These are phyloP conservation scores for Pholis gunnellus DNA, from an alignment of 2,113 vertebrate genomes.

Conservation along the genomic window DNA sequence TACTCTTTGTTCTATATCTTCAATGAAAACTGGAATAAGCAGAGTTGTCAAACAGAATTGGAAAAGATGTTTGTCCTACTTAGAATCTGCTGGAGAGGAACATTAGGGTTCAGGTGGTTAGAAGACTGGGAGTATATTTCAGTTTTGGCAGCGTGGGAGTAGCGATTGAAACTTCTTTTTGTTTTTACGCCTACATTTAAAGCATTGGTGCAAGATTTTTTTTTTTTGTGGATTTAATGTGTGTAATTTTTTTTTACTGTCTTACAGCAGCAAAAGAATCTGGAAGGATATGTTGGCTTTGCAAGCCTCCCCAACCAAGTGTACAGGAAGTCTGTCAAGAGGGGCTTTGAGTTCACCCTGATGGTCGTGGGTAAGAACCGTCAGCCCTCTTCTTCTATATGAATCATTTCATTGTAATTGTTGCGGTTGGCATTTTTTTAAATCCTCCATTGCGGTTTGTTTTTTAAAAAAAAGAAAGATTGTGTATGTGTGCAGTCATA, in stretches of 20 bases:
- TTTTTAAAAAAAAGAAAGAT: constrained; percentile 19
- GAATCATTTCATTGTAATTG: constrained; percentile 67
- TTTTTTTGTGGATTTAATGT: constrained; percentile 20
- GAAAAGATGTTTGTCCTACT: not conserved
- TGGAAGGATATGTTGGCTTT: constrained; percentile 99
- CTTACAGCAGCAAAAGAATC: constrained; percentile 96
- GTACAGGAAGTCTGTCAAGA: constrained; percentile 98
- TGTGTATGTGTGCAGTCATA: constrained; percentile 10
- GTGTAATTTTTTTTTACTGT: constrained; percentile 34
- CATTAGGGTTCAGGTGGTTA: not conserved
- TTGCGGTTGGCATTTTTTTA: constrained; percentile 51
- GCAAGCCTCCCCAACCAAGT: constrained; percentile 99
- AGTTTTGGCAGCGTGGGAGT: not conserved
- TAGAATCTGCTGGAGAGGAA: not conserved
- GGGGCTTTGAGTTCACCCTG: constrained; percentile 98
- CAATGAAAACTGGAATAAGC: not conserved
- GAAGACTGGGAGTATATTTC: not conserved
- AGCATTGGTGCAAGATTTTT: not conserved
- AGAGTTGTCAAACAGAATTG: not conserved
- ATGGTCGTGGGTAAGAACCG: constrained; percentile 97
- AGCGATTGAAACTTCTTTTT: not conserved
- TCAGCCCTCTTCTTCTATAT: constrained; percentile 54
- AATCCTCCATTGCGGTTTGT: constrained; percentile 50
- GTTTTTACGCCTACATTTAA: not conserved
- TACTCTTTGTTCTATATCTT: not conserved